Evolutionary conservation across 2,888 invertebrate genomes (phyloP).

Genomic region (Synanthedon vespiformis): DNA sequence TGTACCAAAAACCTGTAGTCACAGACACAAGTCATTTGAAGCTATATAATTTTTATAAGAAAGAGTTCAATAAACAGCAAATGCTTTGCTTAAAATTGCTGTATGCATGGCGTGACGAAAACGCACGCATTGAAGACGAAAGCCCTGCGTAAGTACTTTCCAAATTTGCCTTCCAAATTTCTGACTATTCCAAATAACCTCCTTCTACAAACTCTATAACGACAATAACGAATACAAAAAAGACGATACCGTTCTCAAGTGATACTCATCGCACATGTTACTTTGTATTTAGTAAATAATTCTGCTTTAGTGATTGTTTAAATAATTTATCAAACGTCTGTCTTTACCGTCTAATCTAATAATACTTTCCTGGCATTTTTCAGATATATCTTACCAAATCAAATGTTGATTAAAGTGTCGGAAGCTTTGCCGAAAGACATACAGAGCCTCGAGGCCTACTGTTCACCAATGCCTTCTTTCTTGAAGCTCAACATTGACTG

Average conservation of each 20-base stretch:
- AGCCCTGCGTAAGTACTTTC: conserved; percentile 75
- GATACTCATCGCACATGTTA: no score
- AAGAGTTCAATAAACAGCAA: conserved; percentile 87
- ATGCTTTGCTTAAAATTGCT: conserved; percentile 83
- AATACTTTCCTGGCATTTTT: neutral
- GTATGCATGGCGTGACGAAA: conserved; percentile 88
- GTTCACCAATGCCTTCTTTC: conserved; percentile 90
- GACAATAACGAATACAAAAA: no score
- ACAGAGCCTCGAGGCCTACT: conserved; percentile 93
- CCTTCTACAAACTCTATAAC: no score
- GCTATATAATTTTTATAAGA: conserved; percentile 82
- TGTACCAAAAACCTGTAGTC: conserved; percentile 82
- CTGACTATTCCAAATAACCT: no score
- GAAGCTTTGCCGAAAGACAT: conserved; percentile 90
- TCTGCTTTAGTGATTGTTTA: no score
- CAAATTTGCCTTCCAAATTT: no score
- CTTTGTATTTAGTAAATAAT: no score
- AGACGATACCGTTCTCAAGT: no score
- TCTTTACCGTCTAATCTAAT: no score
- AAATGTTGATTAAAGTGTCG: conserved; percentile 92
- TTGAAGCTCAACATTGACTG: conserved; percentile 39
- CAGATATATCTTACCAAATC: conserved; percentile 93
- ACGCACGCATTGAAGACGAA: conserved; percentile 91
- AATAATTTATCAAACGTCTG: no score
- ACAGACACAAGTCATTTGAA: conserved; percentile 78